phyloP scores from a whole-genome alignment of 2,797 vertebrate genomes.

The Enteromius trimaculatus region DNA sequence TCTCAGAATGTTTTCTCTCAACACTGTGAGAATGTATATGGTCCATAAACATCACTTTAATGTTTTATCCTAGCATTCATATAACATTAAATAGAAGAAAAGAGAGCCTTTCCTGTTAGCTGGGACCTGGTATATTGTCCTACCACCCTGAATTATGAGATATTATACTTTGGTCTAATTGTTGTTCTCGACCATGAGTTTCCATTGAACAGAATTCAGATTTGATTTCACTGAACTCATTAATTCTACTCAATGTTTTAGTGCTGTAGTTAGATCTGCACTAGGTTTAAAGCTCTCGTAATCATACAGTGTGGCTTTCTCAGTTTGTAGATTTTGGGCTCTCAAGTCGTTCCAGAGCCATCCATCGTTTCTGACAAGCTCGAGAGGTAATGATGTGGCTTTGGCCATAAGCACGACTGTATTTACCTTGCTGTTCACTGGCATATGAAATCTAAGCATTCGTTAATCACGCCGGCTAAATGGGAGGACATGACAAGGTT shows the following conservation, averaged over 20 bases:
- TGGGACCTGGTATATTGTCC: not conserved
- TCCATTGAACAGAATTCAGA: not conserved
- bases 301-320: slow-evolving; percentile 2
- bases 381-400: slow-evolving; percentile 1
- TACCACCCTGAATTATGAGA: not conserved
- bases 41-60: not conserved
- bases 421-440: slow-evolving; percentile 11
- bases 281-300: not conserved
- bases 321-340: slow-evolving; percentile 5
- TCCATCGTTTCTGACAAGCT: slow-evolving; percentile 4
- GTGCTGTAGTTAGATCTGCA: not conserved
- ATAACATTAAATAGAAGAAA: too few species aligned
- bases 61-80: not conserved
- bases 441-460: slow-evolving; percentile 10
- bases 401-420: slow-evolving; percentile 1
- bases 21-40: not conserved
- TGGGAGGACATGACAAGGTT: not conserved
- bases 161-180: not conserved
- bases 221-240: not conserved
- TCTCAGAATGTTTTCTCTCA: not conserved
- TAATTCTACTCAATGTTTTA: not conserved
- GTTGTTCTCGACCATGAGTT: not conserved
- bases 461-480: not conserved
- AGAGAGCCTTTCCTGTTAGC: not conserved
- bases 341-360: not conserved